Percentiles rank a stretch among this genome's conserved stretches.
Evolutionary conservation across 2,888 invertebrate genomes (phyloP).

Genomic region (Netelia inedita): DNA sequence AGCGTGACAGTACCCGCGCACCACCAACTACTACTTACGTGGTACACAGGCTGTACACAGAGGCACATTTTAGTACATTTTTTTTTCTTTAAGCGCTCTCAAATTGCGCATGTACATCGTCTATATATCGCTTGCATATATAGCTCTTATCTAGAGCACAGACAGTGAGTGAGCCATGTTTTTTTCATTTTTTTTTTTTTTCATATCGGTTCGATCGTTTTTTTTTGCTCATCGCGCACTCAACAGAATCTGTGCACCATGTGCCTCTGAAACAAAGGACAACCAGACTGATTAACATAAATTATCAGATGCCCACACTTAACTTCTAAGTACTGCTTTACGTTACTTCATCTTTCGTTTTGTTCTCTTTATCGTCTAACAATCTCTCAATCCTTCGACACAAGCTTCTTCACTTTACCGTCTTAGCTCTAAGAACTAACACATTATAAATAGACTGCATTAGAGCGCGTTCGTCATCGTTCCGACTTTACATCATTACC

Average conservation of each 20-base stretch:
- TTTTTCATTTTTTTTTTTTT: slow-evolving; percentile 71
- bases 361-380: slow-evolving; percentile 66
- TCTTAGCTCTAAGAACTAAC: slow-evolving; percentile 55
- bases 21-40: slow-evolving; percentile 78
- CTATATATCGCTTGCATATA: slow-evolving; percentile 80
- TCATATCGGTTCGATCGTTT: slow-evolving; percentile 81
- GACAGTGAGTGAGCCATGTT: slow-evolving; percentile 84
- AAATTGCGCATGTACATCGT: slow-evolving; percentile 78
- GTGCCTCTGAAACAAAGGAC: slow-evolving; percentile 94
- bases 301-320: slow-evolving; percentile 83
- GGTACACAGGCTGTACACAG: slow-evolving; percentile 83
- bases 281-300: slow-evolving; percentile 86
- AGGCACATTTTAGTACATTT: slow-evolving; percentile 83
- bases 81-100: slow-evolving; percentile 68
- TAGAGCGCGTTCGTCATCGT: slow-evolving; percentile 60
- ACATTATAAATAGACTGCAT: slow-evolving; percentile 74
- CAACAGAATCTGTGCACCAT: slow-evolving; percentile 86
- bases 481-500: background rate
- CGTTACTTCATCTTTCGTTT: slow-evolving; percentile 57
- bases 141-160: slow-evolving; percentile 81
- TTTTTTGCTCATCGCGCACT: slow-evolving; percentile 83
- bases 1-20: slow-evolving; percentile 82
- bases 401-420: slow-evolving; percentile 70
- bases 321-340: slow-evolving; percentile 71
- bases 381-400: slow-evolving; percentile 79